These are phyloP conservation scores for Sphaerophoria rueppellii DNA, from an alignment of 2,888 invertebrate species.

Conservation along the genomic window DNA sequence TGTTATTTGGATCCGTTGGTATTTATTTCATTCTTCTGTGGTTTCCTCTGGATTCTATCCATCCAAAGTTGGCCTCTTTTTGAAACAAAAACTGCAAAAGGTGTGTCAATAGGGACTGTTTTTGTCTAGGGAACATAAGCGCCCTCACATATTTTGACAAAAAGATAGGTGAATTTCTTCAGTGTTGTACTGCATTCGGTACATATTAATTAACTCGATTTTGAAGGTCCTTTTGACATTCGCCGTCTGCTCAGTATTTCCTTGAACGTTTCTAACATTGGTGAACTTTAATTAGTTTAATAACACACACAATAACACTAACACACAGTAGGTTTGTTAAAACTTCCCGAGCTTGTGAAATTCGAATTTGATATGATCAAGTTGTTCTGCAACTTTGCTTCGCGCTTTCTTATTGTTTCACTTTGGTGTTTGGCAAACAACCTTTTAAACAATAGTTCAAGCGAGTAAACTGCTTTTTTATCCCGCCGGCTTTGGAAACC, in stretches of 20 bases:
- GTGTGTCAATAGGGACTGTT: constrained; percentile 49
- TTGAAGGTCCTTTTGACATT: too few relatives aligned
- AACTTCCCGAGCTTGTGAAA: background rate
- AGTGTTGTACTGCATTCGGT: too few relatives aligned
- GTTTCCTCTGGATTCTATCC: constrained; percentile 38
- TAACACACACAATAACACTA: too few relatives aligned
- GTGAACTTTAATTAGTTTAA: too few relatives aligned
- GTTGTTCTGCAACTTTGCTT: background rate
- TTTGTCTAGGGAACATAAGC: background rate
- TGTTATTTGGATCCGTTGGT: constrained; percentile 27
- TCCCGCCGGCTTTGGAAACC: constrained; percentile 40
- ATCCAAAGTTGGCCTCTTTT: constrained; percentile 49
- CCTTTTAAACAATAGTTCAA: constrained; percentile 66
- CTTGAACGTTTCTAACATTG: too few relatives aligned
- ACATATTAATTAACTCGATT: too few relatives aligned
- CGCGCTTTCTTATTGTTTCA: constrained; percentile 61
- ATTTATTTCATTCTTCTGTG: constrained; percentile 30
- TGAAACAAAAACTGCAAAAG: constrained; percentile 39
- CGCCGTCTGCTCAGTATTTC: too few relatives aligned
- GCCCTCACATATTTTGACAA: constrained; percentile 14
- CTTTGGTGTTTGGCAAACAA: constrained; percentile 72
- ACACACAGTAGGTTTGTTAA: too few relatives aligned
- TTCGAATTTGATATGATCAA: background rate
- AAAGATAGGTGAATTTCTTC: background rate
- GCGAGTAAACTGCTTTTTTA: constrained; percentile 67